A percentile compares a stretch with the other conserved stretches of the same genome.
Evolutionary conservation across 2,113 vertebrate genomes (phyloP).

Genomic region (Rissa tridactyla): DNA sequence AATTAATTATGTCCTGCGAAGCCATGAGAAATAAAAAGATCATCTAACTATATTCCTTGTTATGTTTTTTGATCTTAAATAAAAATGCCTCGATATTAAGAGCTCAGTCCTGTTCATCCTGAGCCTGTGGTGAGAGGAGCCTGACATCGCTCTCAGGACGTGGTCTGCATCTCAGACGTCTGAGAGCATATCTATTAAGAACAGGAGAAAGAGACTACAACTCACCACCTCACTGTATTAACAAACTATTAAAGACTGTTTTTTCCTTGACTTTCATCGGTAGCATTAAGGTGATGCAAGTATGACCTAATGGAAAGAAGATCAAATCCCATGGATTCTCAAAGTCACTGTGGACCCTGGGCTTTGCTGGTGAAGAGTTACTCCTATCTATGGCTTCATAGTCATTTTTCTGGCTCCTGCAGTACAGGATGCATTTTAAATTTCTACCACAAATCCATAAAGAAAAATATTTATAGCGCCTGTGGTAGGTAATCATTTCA

Average conservation of each 20-base stretch:
- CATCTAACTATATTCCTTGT: neutral
- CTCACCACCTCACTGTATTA: neutral
- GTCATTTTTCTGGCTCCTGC: neutral
- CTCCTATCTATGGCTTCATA: neutral
- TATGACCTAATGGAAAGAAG: neutral
- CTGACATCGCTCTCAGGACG: neutral
- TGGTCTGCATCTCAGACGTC: neutral
- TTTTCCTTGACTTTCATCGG: neutral
- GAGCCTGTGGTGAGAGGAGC: neutral
- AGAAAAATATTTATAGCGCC: slow-evolving; percentile 22
- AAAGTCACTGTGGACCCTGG: neutral
- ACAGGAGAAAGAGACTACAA: neutral
- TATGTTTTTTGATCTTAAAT: neutral
- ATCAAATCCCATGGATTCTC: neutral
- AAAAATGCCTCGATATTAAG: neutral
- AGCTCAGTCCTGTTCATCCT: neutral
- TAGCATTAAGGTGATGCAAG: neutral
- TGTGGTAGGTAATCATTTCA: slow-evolving; percentile 24
- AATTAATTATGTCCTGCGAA: neutral
- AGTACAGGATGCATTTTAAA: slow-evolving; percentile 34
- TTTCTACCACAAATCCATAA: slow-evolving; percentile 42
- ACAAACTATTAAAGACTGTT: neutral
- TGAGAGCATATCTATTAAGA: neutral
- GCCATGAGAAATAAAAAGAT: neutral
- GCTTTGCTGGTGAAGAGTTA: slow-evolving; percentile 5